Conservation (phyloP, 2,113 vertebrate genomes). For the Nerophis lumbriciformis region DNA sequence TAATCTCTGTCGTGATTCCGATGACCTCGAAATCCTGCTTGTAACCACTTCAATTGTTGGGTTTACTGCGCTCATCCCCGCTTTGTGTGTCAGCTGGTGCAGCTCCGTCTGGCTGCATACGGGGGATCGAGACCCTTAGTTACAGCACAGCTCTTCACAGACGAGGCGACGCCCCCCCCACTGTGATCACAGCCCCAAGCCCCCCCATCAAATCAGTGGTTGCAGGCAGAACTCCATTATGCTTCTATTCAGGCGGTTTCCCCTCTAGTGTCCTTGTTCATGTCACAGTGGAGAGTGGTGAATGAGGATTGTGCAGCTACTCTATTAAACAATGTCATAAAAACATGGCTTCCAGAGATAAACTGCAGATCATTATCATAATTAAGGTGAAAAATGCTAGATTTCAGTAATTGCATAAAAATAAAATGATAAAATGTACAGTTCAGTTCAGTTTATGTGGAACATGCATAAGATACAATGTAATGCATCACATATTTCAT, state of each 20-base stretch:
- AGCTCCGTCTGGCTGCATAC: conserved; percentile 16
- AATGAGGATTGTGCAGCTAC: too few relatives aligned
- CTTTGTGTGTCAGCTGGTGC: conserved; percentile 16
- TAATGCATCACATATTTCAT: too few relatives aligned
- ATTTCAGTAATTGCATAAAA: too few relatives aligned
- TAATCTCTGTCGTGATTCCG: conserved; percentile 21
- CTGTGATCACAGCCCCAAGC: conserved; percentile 16
- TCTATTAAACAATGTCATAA: too few relatives aligned
- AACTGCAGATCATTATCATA: too few relatives aligned
- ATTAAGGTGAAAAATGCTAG: too few relatives aligned
- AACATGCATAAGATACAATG: too few relatives aligned
- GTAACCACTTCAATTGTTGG: conserved; percentile 21
- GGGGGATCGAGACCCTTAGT: conserved; percentile 21
- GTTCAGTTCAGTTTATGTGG: too few relatives aligned
- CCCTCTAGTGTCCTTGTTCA: background rate
- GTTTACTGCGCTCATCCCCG: conserved; percentile 13
- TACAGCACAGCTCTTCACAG: conserved; percentile 22
- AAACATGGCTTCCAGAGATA: too few relatives aligned
- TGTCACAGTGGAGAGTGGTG: too few relatives aligned
- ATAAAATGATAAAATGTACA: too few relatives aligned
- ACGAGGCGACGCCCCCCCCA: background rate
- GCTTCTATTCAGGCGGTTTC: background rate
- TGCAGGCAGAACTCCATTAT: conserved; percentile 26
- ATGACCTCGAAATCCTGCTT: conserved; percentile 20
- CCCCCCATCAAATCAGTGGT: conserved; percentile 40